These are phyloP conservation scores for Caretta caretta DNA, from an alignment of 2,113 vertebrate species.

Conservation along the genomic window DNA sequence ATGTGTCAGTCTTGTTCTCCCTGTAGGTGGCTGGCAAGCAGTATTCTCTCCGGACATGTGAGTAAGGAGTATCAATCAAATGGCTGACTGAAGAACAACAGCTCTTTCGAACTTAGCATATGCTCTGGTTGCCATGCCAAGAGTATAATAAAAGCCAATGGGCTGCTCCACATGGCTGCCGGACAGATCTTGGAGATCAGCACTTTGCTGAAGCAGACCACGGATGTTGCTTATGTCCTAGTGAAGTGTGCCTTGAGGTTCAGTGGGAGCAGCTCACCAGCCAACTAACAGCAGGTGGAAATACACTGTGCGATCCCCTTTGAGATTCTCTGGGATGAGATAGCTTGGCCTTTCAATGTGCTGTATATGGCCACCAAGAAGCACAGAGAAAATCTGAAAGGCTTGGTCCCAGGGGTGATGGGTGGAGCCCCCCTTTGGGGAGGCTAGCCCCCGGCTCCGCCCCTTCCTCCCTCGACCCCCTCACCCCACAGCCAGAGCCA, in stretches of 20 bases:
- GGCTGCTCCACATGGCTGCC: too few relatives aligned
- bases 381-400: neutral
- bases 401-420: neutral
- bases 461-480: too few relatives aligned
- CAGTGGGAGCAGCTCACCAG: neutral
- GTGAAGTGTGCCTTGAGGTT: neutral
- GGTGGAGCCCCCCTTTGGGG: too few relatives aligned
- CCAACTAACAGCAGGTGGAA: neutral
- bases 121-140: neutral
- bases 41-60: neutral
- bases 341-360: neutral
- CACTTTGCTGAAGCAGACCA: neutral
- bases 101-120: neutral
- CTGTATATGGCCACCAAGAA: neutral
- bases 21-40: neutral
- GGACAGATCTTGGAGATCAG: neutral
- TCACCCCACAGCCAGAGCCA: too few relatives aligned
- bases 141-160: neutral
- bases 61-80: neutral
- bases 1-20: neutral
- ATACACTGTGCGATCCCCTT: neutral
- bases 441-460: too few relatives aligned
- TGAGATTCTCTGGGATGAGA: neutral
- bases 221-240: neutral
- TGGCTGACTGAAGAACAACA: neutral